A percentile compares a stretch with the other conserved stretches of the same genome.
These are phyloP conservation scores for Cherax quadricarinatus DNA, from an alignment of 1,140 invertebrate species.

Conservation along the genomic window DNA sequence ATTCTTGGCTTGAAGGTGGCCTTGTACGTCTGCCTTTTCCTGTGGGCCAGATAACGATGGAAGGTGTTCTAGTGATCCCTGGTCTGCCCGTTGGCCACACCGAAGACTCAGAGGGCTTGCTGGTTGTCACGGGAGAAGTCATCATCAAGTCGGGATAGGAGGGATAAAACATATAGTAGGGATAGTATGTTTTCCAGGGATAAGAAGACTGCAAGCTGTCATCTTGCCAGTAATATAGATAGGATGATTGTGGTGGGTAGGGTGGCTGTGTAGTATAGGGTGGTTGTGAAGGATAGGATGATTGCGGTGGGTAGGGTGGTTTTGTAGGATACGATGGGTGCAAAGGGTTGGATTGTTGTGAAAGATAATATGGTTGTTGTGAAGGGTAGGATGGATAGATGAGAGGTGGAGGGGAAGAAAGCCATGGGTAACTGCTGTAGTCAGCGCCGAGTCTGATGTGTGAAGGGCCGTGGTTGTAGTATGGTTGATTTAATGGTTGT, in stretches of 20 bases:
- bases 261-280: background rate
- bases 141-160: background rate
- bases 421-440: background rate
- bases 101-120: background rate
- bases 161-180: background rate
- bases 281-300: background rate
- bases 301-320: background rate
- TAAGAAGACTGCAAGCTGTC: background rate
- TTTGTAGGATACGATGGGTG: background rate
- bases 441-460: background rate
- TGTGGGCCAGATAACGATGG: background rate
- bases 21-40: background rate
- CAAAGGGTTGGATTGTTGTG: background rate
- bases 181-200: background rate
- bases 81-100: background rate
- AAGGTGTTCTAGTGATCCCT: background rate
- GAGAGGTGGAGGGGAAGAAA: background rate
- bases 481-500: background rate
- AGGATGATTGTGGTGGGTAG: background rate
- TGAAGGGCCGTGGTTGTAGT: background rate
- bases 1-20: background rate
- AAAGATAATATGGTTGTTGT: background rate
- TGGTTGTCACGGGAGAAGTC: background rate
- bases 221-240: no score
- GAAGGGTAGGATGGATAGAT: background rate